phyloP scores from a whole-genome alignment of 2,888 invertebrate species.

The Andrena flavipes region DNA sequence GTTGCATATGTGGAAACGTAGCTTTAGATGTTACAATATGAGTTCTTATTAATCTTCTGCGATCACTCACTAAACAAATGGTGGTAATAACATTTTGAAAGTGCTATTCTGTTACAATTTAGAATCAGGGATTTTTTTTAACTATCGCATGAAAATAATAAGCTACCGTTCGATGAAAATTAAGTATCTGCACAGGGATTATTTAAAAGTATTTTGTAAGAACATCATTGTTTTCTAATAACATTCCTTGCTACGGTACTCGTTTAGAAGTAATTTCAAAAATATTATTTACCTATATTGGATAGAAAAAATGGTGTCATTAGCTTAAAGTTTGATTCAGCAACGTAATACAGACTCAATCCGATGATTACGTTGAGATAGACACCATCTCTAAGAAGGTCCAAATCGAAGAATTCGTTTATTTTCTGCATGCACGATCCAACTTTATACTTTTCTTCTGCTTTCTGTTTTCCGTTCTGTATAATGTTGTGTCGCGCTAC shows the following conservation, averaged over 20 bases:
- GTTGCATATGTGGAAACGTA: not conserved
- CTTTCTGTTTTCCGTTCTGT: not conserved
- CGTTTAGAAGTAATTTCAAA: not conserved
- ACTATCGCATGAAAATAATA: too few species aligned
- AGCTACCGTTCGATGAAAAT: too few species aligned
- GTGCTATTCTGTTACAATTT: too few species aligned
- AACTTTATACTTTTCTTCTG: not conserved
- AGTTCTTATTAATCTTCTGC: not conserved
- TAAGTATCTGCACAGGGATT: too few species aligned
- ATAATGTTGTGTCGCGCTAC: not conserved
- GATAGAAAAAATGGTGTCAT: slow-evolving; percentile 85
- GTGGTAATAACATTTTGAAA: not conserved
- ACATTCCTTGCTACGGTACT: slow-evolving; percentile 57
- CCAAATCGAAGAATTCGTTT: slow-evolving; percentile 71
- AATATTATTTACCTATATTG: slow-evolving; percentile 76
- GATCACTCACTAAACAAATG: not conserved
- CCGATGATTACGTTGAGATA: slow-evolving; percentile 79
- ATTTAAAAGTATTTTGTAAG: not conserved
- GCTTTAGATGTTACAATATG: not conserved
- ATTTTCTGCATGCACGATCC: slow-evolving; percentile 24
- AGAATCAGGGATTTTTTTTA: too few species aligned
- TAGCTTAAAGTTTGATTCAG: slow-evolving; percentile 85
- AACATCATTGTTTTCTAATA: slow-evolving; percentile 20
- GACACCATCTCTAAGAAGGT: slow-evolving; percentile 70
- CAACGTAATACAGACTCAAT: slow-evolving; percentile 85